Evolutionary conservation across 2,113 vertebrate species (phyloP), one percentile per base, ranked within the genome.

Genomic region (Nipponia nippon): DNA sequence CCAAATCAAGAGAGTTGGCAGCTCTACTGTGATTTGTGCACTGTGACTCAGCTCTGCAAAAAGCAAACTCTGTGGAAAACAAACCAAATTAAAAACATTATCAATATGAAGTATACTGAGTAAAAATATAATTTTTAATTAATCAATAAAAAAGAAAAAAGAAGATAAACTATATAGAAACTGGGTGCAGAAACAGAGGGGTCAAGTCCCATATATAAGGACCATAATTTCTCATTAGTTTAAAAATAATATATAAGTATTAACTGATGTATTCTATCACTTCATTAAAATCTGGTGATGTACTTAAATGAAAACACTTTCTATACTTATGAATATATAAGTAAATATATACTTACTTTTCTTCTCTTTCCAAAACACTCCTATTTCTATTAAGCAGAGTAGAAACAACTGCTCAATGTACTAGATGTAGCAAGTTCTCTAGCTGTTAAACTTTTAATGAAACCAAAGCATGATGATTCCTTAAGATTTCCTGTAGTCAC

Each of bases 401-500:
- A 79, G 55, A 87, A 84, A 56, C 70, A 94, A 65, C 10, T 84
- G 13, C 46, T 88, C 84, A 80, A 77, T 62, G 6, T 63, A 19
- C 32, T 58, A 89, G 13, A 47, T 62, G 32, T 40, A 58, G 13
- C 47, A 87, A 92, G 23, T 38, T 83, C 62, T 89, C 30, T 9
- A 94, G 10, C 2, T 85, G 40, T 61, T 93, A 86, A 94, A 79
- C 19, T 82, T 84, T 61, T 72, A 80, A 76, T 82, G 50, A 76
- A 86, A 88, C 10, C 8, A 72, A 84, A 69, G 11, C 25, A 38
- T 79, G n/a, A 79, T 95, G 4, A 47, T 85, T 87, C n/a, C 52
- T 56, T 90, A 91, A 94, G 53, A 79, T 88, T 85, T 97, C 96
- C 93, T 97, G 75, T 97, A 95, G 93, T 98, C 94, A 96, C 95